Conservation (phyloP, 2,888 invertebrate genomes). For the Idaea biselata region DNA sequence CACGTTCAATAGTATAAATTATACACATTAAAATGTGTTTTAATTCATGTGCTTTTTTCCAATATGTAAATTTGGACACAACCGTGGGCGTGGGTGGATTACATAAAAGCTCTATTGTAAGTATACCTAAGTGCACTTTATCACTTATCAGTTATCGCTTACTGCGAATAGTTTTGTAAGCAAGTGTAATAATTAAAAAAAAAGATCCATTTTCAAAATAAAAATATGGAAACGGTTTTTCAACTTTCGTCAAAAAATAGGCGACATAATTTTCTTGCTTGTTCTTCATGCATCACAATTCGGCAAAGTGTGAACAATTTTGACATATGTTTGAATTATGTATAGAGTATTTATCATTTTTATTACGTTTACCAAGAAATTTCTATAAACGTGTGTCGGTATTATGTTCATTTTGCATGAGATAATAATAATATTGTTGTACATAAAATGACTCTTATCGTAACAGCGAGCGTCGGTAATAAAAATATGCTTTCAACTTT, state of each 20-base stretch:
- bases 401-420: background rate
- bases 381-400: background rate
- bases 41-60: too few relatives aligned
- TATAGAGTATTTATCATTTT: background rate
- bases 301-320: background rate
- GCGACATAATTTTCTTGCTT: background rate
- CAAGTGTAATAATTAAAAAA: too few relatives aligned
- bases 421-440: background rate
- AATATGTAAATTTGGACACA: too few relatives aligned
- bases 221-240: background rate
- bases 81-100: too few relatives aligned
- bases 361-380: slow-evolving; percentile 1
- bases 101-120: too few relatives aligned
- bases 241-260: background rate
- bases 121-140: too few relatives aligned
- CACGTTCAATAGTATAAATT: too few relatives aligned
- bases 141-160: too few relatives aligned
- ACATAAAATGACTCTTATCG: background rate
- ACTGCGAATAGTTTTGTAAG: too few relatives aligned
- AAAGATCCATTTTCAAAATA: background rate
- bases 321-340: background rate
- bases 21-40: too few relatives aligned
- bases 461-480: background rate
- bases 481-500: slow-evolving; percentile 1
- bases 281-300: slow-evolving; percentile 1